phyloP scores from a whole-genome alignment of 1,140 invertebrate species.

The Pantala flavescens region DNA sequence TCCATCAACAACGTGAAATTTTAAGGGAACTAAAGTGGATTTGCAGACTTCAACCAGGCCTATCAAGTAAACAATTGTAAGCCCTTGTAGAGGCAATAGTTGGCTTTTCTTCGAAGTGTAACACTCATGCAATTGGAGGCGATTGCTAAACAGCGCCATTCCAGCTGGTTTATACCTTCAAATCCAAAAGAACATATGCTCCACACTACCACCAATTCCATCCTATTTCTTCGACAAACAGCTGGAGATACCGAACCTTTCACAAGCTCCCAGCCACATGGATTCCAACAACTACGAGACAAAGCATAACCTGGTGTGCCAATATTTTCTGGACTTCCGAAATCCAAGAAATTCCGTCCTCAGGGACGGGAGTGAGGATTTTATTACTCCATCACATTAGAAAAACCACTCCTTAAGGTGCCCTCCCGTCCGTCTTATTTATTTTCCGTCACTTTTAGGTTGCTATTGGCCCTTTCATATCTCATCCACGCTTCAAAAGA shows the following conservation, averaged over 20 bases:
- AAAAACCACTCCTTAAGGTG: not conserved
- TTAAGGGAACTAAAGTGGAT: not conserved
- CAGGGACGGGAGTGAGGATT: not conserved
- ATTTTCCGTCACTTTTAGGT: not conserved
- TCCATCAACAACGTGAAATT: not conserved
- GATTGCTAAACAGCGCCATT: too few relatives aligned
- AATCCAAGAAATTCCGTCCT: not conserved
- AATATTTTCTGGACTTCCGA: not conserved
- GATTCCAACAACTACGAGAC: too few relatives aligned
- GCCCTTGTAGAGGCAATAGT: too few relatives aligned
- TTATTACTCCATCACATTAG: not conserved
- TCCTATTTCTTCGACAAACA: slow-evolving; percentile 18
- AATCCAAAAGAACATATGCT: too few relatives aligned
- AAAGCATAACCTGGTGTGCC: too few relatives aligned
- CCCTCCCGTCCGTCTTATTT: not conserved
- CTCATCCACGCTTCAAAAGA: not conserved
- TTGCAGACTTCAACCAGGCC: too few relatives aligned
- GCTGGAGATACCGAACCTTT: slow-evolving; percentile 26
- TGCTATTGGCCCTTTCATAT: too few relatives aligned
- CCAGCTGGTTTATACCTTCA: too few relatives aligned
- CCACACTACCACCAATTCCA: too few relatives aligned
- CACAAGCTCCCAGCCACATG: not conserved
- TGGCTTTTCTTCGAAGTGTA: too few relatives aligned
- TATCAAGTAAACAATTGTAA: too few relatives aligned
- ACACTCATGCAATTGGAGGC: too few relatives aligned